Percentiles rank a stretch among this genome's conserved stretches.
phyloP scores from a whole-genome alignment of 1,140 invertebrate genomes.

The Melanaphis sacchari region DNA sequence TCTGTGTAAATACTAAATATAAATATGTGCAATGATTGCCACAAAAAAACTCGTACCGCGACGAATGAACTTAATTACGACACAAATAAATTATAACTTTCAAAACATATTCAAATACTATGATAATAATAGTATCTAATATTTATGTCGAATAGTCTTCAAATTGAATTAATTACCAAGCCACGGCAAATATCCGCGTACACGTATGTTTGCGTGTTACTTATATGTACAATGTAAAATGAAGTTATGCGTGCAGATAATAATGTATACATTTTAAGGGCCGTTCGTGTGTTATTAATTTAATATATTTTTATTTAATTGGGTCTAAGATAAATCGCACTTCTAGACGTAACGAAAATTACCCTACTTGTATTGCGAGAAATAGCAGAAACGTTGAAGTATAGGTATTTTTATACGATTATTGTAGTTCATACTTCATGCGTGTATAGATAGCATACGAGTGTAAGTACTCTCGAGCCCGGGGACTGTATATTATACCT shows the following conservation, averaged over 20 bases:
- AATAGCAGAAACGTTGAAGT: not conserved
- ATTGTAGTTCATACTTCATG: not conserved
- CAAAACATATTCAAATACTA: not conserved
- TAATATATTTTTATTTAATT: slow-evolving; percentile 1
- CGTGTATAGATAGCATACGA: not conserved
- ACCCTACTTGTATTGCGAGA: not conserved
- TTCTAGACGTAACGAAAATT: not conserved
- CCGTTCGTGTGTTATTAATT: not conserved
- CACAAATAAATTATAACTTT: not conserved
- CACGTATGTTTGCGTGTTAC: not conserved
- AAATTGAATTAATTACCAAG: not conserved
- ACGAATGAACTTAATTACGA: not conserved
- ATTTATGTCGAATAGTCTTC: not conserved
- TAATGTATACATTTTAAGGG: not conserved
- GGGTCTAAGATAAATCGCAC: not conserved
- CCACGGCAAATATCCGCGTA: not conserved
- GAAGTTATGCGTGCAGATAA: not conserved
- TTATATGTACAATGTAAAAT: not conserved
- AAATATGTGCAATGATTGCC: not conserved
- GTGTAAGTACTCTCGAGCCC: not conserved
- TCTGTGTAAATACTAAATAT: not conserved
- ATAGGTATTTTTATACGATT: not conserved
- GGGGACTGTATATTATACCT: not conserved
- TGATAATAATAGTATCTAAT: not conserved
- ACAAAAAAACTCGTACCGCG: not conserved